Base-by-base conservation (phyloP, 2,888 invertebrate genomes). In the Micropterix aruncella region DNA sequence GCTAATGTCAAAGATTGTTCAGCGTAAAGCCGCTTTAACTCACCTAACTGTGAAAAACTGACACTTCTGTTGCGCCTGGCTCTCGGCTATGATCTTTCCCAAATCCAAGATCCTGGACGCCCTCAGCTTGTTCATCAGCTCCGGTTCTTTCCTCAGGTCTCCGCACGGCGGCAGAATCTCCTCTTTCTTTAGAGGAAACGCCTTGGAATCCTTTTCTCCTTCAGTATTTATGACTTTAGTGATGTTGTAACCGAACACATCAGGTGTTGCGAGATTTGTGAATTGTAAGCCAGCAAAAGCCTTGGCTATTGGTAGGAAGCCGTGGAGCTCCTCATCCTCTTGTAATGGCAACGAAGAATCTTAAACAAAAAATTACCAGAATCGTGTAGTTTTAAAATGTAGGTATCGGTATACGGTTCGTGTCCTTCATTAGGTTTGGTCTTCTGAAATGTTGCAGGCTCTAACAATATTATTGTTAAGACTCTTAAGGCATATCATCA, bases 261-360 rank as follows among this genome's bases (percentile, higher is more conserved):
- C 65, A 63, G 66, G 65, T 3, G 62, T 56, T 40, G 60, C 62
- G 53, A 62, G 63, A 52, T 59, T 58, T 3, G 60, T 54, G 56
- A 67, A 67, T 58, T 72, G 70, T 5, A 82, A 69, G 2, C 66
- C 62, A 42, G 70, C 66, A 52, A 80, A 73, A 41, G 73, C 73
- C 41, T 66, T 68, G 53, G 77, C 77, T 37, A 89, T 64, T 0
- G 86, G 88, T 49, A 83, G 62, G 63, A 89, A 90, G 16, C 88
- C 87, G 57, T 84, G 79, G 43, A 90, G 62, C 59, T 85, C 83
- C 54, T 78, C 77, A 61, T 90, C 89, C 62, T 89, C 89, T 0
- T 81, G 80, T 43, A 90, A 65, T 2, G 88, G 85, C 39, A 76
- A 70, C 49, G 74, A 71, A 36, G 65, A 63, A 60, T 77, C 83